Evolutionary conservation across 1,140 invertebrate species (phyloP).

Genomic region (Diuraphis noxia): DNA sequence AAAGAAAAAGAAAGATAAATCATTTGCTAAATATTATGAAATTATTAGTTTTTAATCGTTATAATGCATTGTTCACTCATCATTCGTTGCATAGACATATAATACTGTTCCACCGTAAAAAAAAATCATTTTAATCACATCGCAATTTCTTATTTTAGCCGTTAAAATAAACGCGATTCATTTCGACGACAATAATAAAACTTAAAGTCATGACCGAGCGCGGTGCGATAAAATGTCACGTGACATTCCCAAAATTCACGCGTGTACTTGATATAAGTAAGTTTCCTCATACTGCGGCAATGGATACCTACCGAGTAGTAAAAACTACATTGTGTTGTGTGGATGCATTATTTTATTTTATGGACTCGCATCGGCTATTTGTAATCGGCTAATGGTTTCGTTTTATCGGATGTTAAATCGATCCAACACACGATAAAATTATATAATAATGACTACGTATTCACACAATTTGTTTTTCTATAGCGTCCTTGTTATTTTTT

Average conservation of each 20-base stretch:
- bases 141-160: background rate
- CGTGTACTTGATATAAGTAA: background rate
- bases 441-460: background rate
- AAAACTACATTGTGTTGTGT: background rate
- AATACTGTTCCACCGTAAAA: background rate
- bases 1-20: background rate
- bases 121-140: background rate
- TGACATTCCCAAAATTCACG: background rate
- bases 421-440: background rate
- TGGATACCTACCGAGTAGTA: background rate
- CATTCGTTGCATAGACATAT: background rate
- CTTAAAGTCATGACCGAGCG: background rate
- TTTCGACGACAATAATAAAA: background rate
- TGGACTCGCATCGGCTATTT: background rate
- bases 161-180: background rate
- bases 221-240: background rate
- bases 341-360: conserved; percentile 1
- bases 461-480: background rate
- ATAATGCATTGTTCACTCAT: background rate
- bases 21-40: background rate
- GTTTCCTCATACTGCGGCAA: background rate
- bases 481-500: background rate
- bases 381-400: conserved; percentile 1
- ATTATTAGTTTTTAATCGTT: background rate
- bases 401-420: conserved; percentile 15